These are phyloP conservation scores for Agonopterix alstromeriana DNA, from an alignment of 2,888 invertebrate genomes.

Conservation along the genomic window DNA sequence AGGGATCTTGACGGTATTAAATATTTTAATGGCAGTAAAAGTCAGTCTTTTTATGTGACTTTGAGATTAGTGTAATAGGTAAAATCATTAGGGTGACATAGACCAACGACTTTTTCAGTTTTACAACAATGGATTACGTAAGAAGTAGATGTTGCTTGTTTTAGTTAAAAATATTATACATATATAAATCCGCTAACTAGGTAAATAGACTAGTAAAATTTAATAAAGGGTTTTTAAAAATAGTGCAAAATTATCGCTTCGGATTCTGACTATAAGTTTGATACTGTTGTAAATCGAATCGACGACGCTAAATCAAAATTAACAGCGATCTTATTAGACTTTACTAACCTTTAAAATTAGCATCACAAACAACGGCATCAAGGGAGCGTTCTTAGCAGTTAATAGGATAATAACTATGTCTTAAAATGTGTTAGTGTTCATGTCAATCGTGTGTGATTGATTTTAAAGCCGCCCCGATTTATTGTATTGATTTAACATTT, in stretches of 20 bases:
- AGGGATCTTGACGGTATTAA: conserved; percentile 53
- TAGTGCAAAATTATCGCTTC: too few relatives aligned
- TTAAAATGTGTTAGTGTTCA: conserved; percentile 19
- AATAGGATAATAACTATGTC: conserved; percentile 24
- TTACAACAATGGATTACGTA: too few relatives aligned
- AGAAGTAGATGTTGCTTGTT: too few relatives aligned
- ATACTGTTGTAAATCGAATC: too few relatives aligned
- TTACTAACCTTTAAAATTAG: too few relatives aligned
- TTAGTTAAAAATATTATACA: too few relatives aligned
- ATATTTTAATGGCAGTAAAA: conserved; percentile 72
- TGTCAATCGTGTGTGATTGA: conserved; percentile 31
- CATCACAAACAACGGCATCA: conserved; percentile 1
- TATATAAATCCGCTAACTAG: too few relatives aligned
- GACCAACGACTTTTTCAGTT: conserved; percentile 37
- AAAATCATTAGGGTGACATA: conserved; percentile 55
- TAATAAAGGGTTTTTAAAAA: too few relatives aligned
- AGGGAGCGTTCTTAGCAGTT: conserved; percentile 17
- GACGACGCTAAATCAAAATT: too few relatives aligned
- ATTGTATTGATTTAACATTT: conserved; percentile 16
- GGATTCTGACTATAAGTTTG: too few relatives aligned
- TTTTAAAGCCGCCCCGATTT: conserved; percentile 35
- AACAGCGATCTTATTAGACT: too few relatives aligned
- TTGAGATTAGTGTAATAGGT: conserved; percentile 67
- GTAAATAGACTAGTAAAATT: too few relatives aligned
- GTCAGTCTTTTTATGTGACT: conserved; percentile 57